Percentiles rank a stretch among this genome's conserved stretches.
Conservation (phyloP, 2,797 vertebrate species). For the Agapornis canus region DNA sequence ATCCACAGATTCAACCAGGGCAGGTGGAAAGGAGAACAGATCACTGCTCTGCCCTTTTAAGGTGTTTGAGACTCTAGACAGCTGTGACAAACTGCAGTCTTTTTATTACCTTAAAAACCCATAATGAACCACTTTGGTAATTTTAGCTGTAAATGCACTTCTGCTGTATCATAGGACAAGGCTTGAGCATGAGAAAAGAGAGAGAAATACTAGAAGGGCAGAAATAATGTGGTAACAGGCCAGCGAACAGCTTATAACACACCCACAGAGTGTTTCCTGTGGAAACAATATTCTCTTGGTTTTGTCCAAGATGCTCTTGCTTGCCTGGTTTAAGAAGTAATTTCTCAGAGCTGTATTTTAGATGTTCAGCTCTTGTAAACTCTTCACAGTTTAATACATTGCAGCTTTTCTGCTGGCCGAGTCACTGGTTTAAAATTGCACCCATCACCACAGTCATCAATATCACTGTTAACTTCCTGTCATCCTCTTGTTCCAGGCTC, state of each 20-base stretch:
- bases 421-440: constrained; percentile 34
- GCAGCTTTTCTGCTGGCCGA: constrained; percentile 35
- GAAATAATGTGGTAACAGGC: constrained; percentile 74
- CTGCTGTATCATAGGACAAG: constrained; percentile 48
- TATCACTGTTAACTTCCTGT: background rate
- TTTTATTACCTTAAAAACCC: constrained; percentile 63
- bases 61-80: constrained; percentile 30
- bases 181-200: constrained; percentile 50
- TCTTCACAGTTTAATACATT: constrained; percentile 48
- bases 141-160: constrained; percentile 64
- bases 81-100: constrained; percentile 47
- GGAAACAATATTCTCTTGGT: constrained; percentile 69
- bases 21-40: background rate
- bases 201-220: constrained; percentile 60
- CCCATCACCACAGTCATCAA: background rate
- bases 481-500: background rate
- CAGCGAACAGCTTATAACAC: constrained; percentile 67
- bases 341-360: constrained; percentile 52
- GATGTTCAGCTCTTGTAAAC: constrained; percentile 54
- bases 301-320: constrained; percentile 30
- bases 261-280: constrained; percentile 65
- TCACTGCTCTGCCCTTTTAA: background rate
- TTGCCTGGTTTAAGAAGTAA: constrained; percentile 59
- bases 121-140: constrained; percentile 68
- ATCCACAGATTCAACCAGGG: background rate